Evolutionary conservation across 1,140 invertebrate genomes (phyloP).

Genomic region (Drosophila sp.): DNA sequence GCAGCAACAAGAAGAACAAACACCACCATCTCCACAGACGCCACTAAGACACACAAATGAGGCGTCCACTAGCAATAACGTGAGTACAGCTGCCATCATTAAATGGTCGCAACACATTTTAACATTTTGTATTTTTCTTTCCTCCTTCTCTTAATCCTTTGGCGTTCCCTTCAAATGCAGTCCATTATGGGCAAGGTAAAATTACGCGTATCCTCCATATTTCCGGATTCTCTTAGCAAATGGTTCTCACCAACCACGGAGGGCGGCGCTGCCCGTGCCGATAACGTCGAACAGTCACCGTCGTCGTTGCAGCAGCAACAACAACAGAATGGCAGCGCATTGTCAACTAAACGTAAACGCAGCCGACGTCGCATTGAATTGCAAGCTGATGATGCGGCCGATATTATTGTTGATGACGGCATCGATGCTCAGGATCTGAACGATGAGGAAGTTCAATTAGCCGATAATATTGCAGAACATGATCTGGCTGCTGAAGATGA

Average conservation of each 20-base stretch:
- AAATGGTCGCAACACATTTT: background rate
- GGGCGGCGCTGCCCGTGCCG: conserved; percentile 3
- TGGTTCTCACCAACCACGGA: conserved; percentile 70
- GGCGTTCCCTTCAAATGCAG: conserved; percentile 35
- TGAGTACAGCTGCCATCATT: conserved; percentile 37
- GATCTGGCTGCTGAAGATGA: conserved; percentile 70
- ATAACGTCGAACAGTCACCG: background rate
- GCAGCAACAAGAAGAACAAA: conserved; percentile 24
- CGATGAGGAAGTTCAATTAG: conserved; percentile 69
- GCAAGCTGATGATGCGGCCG: conserved; percentile 57
- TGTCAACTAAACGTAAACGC: conserved; percentile 14
- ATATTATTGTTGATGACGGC: conserved; percentile 65
- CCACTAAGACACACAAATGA: conserved; percentile 37
- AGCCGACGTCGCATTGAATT: conserved; percentile 67
- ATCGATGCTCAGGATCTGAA: conserved; percentile 51
- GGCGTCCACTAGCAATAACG: conserved; percentile 32
- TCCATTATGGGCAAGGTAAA: conserved; percentile 78
- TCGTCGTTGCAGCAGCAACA: conserved; percentile 12
- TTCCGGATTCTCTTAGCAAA: conserved; percentile 64
- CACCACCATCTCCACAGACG: conserved; percentile 28
- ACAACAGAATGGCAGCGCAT: conserved; percentile 37
- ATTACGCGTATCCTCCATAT: conserved; percentile 69
- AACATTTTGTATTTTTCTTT: background rate
- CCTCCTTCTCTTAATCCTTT: background rate
- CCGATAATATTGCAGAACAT: conserved; percentile 74